Base-by-base conservation (phyloP, 2,888 invertebrate genomes). In the Dromius quadrimaculatus region DNA sequence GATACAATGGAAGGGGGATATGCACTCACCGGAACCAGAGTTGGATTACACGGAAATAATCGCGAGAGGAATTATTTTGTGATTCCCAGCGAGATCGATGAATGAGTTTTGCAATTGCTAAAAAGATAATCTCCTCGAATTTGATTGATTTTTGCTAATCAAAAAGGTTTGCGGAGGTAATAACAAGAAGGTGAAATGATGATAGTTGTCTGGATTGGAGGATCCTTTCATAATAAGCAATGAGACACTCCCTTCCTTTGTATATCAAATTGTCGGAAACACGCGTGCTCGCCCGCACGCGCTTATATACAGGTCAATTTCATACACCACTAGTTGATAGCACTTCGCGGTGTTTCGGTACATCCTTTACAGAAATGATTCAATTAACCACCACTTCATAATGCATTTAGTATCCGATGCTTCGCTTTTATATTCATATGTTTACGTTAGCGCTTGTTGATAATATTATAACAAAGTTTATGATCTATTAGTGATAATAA, bases 251-350 rank as follows among this genome's bases (percentile, higher is more conserved):
- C 61, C 41, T 65, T 65, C 22, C 65, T 50, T 47, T 65, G 62
- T 63, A 50, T 65, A 65, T 65, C 36, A 65, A 65, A 36, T 65
- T 65, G 32, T 15, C 50, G 20, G n/a, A 65, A 65, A 65, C 65
- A 65, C 50, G 50, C 19, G 11, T 11, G 13, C 47, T 34, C 13
- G 23, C 41, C 11, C 41, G 13, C 41, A 62, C 8, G 23, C 62
- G 17, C 59, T 28, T 5, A 28, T 8, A 3, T 28, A 28, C 11
- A 41, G 41, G 41, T 41, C 41, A 41, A 47, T 22, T 22, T 20
- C 19, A 19, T 22, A 8, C 2, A 28, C 32, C 17, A 11, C 34
- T 17, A 34, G 17, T 36, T 54, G 50, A 59, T 32, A 11, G 59
- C 11, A 41, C 23, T 45, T 34, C 17, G 34, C 32, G 54, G 20